Base-by-base conservation (phyloP, 92 coral and sea anemone species). In the Pocillopora meandrina region DNA sequence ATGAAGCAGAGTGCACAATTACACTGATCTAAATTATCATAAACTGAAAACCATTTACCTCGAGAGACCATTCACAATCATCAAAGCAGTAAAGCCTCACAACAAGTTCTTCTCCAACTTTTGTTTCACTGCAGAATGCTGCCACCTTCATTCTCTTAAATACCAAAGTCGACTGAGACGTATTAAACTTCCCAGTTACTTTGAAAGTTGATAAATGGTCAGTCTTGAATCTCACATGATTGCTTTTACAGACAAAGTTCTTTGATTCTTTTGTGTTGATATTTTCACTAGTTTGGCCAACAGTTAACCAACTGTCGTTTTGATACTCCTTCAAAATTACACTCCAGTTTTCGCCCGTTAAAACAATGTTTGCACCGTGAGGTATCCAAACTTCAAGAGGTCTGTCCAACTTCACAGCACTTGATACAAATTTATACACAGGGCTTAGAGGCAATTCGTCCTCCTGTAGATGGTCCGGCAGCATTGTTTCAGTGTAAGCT, bases 61-160 rank as follows among this genome's bases (percentile, higher is more conserved):
- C 85, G 19, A 64, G 78, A 0, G 92, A 79, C 72, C 88, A 62
- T 60, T 83, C 88, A 49, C 81, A 78, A 35, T 89, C 92, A n/a
- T 89, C 92, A 33, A 89, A 72, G 52, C 82, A 72, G 61, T 85
- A 73, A 26, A 89, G 16, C 65, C 56, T 64, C 75, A 85, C 72
- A 31, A 56, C 65, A 33, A 89, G 70, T 16, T 36, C 83, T 9
- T 89, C 79, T 65, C 89, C 87, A 33, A 75, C 75, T 87, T 74
- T 80, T 20, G 83, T 66, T 0, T 56, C 80, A 55, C 42, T 61
- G 42, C 86, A 56, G 63, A 85, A 89, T 61, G 87, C 74, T 19
- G 80, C 89, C 15, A 85, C n/a, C 71, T 89, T 87, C 92, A 89
- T 89, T 52, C 89, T 42, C 42, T 89, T 89, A 8, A 81, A 71